Base-by-base conservation (phyloP, 2,113 vertebrate species). In the Urocitellus parryii region DNA sequence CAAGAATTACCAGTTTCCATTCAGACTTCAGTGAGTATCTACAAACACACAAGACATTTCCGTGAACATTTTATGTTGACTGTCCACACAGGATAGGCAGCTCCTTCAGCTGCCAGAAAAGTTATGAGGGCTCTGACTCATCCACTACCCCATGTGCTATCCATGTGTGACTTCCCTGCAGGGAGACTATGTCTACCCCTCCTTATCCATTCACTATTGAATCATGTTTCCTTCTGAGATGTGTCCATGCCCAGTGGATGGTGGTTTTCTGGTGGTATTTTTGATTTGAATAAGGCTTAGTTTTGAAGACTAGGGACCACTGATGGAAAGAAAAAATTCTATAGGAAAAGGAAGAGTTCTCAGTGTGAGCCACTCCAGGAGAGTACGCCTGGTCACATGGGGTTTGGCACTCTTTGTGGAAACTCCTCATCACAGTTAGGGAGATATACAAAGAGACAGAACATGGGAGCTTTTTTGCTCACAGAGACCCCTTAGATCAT, bases 161-260 rank as follows among this genome's bases (percentile, higher is more conserved):
- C 65, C 29, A 67, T 1, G 1, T 2, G 3, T 0, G 2, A 9
- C 29, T 37, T 34, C 53, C 51, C 4, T 18, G 20, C 4, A 17
- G 32, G 11, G 18, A 65, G 32, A 7, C 37, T 9, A 3, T n/a
- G n/a, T 12, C 25, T 27, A 8, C 5, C 9, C 27, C 18, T 3
- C 12, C 29, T 78, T 2, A 45, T 42, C 22, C 4, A 34, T 22
- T 13, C 56, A 56, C 56, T 56, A 20, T 1, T 9, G 18, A 88
- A 17, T 25, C 0, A 20, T 8, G 18, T 63, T 70, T 72, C 16
- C 72, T 4, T 45, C 37, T 1, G 12, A 78, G 67, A n/a, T 12
- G 12, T 2, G 5, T 78, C 29, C 16, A 22, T 42, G 11, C 45
- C 45, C 45, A 29, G 6, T 8, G 4, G 22, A 9, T 37, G 42